These are phyloP conservation scores for Mobula hypostoma DNA, from an alignment of 2,113 vertebrate genomes.

Conservation along the genomic window DNA sequence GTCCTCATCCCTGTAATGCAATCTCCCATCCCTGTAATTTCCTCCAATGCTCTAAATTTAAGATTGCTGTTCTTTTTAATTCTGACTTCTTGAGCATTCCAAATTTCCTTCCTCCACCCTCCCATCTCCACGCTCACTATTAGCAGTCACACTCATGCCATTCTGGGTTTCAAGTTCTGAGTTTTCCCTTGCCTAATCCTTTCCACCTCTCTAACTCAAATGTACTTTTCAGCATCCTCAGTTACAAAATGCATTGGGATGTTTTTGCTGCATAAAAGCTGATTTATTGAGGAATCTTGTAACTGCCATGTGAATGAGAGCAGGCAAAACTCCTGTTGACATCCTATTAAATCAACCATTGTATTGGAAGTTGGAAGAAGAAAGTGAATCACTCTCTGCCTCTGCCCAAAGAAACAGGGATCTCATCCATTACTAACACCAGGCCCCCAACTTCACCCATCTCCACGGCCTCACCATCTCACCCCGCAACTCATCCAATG, in stretches of 20 bases:
- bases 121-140: no score
- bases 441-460: no score
- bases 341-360: neutral
- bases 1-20: no score
- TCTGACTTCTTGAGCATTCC: no score
- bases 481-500: neutral
- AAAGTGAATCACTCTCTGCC: neutral
- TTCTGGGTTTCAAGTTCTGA: neutral
- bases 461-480: neutral
- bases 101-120: neutral
- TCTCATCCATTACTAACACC: no score
- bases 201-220: neutral
- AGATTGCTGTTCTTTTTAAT: no score
- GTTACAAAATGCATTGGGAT: neutral
- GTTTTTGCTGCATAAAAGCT: neutral
- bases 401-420: neutral
- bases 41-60: no score
- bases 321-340: neutral
- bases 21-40: no score
- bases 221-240: no score
- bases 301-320: neutral
- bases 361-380: neutral
- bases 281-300: neutral
- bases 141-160: no score
- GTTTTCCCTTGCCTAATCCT: neutral